Evolutionary conservation across 2,888 invertebrate genomes (phyloP), one percentile per base, ranked within the genome.

Genomic region (Leptinotarsa juncta): DNA sequence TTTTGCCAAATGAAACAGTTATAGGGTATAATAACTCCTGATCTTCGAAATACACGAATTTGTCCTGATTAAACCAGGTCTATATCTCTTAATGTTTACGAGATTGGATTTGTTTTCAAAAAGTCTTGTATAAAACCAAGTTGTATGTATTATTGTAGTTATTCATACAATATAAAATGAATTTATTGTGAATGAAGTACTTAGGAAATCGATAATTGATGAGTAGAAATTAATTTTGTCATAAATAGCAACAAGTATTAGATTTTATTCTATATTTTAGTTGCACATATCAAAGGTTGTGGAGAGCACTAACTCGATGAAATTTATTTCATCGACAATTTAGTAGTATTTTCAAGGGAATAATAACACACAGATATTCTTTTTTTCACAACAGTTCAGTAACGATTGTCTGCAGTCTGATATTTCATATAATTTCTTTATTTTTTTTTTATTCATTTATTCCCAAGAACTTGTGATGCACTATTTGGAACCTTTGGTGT

Each of bases 281-380:
- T 60, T 60, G 60, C 60, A 60, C 60, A 60, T 60, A 60, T 60
- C 60, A 60, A 60, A 60, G 60, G 60, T 60, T 60, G 23, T 60
- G 60, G 60, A 60, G 60, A 60, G 60, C 60, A 60, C 60, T 60
- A 15, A 23, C 0, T 26, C 5, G 60, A 23, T 60, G 26, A 60
- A 26, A 23, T 20, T 23, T 60, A 18, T 18, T 53, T 53, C 53
- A 53, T 18, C 53, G 12, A 53, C 53, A 3, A 18, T 60, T 0
- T 60, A 60, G 60, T 60, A 60, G 60, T 60, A 26, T 20, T 10
- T 60, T 60, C 4, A 26, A 53, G 53, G 18, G 18, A 60, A 60
- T 23, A 12, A 60, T 60, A 57, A 15, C 60, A 60, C 60, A 60
- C 60, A 60, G 60, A 26, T 20, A 57, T 16, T 26, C 4, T 26